These are phyloP conservation scores for Cheilinus undulatus DNA, from an alignment of 2,113 vertebrate genomes.

Conservation along the genomic window DNA sequence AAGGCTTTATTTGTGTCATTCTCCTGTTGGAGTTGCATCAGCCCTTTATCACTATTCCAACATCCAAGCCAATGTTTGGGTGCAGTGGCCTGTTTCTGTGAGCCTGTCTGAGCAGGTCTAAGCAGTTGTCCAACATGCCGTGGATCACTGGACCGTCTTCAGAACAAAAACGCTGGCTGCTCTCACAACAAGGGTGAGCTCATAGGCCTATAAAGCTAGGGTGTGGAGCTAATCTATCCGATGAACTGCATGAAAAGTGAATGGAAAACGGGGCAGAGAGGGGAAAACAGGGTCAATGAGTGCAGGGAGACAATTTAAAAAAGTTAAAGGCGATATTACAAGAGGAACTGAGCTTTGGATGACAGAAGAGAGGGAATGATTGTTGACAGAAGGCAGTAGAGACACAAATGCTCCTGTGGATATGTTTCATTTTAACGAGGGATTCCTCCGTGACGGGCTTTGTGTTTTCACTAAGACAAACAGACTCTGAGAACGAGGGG, in stretches of 20 bases:
- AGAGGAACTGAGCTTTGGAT: slow-evolving; percentile 21
- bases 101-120: slow-evolving; percentile 47
- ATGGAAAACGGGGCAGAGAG: slow-evolving; percentile 33
- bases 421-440: slow-evolving; percentile 69
- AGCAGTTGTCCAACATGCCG: slow-evolving; percentile 41
- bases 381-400: slow-evolving; percentile 42
- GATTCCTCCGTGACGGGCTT: slow-evolving; percentile 45
- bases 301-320: slow-evolving; percentile 9
- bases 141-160: slow-evolving; percentile 46
- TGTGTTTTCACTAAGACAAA: slow-evolving; percentile 76
- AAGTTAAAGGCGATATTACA: slow-evolving; percentile 8
- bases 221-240: slow-evolving; percentile 63
- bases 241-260: slow-evolving; percentile 43
- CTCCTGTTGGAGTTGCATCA: slow-evolving; percentile 20
- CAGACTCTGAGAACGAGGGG: slow-evolving; percentile 54
- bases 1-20: slow-evolving; percentile 30
- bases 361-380: slow-evolving; percentile 11
- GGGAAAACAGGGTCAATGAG: slow-evolving; percentile 1
- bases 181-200: slow-evolving; percentile 64
- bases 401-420: slow-evolving; percentile 52
- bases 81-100: slow-evolving; percentile 53
- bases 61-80: slow-evolving; percentile 33
- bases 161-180: slow-evolving; percentile 53
- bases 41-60: slow-evolving; percentile 2
- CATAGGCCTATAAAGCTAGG: slow-evolving; percentile 71